Evolutionary conservation across 2,797 vertebrate genomes (phyloP).

Genomic region (Zalophus californianus): DNA sequence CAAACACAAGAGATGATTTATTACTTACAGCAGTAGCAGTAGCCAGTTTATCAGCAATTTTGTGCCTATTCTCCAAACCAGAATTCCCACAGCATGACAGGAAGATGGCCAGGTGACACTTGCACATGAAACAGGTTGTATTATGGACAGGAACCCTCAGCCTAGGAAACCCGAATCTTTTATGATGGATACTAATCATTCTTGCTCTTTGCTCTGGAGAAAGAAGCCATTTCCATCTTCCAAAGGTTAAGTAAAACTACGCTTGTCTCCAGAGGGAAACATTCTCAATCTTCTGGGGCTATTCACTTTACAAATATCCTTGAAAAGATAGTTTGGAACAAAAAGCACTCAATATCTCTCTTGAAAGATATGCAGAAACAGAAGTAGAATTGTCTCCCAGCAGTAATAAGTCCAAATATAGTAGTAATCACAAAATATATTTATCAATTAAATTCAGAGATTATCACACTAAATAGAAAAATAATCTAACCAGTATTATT

Average conservation of each 20-base stretch:
- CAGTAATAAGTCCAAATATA: background rate
- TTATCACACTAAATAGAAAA: background rate
- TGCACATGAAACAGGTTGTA: background rate
- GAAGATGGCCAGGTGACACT: background rate
- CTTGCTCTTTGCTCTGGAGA: background rate
- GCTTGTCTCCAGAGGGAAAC: background rate
- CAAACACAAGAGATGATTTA: background rate
- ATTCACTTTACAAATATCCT: constrained; percentile 19
- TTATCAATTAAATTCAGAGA: background rate
- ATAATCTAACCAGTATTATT: background rate
- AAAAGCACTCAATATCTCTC: background rate
- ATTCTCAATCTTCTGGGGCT: background rate
- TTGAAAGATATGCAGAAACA: background rate
- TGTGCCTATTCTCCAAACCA: background rate
- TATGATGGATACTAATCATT: constrained; percentile 4
- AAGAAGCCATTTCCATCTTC: background rate
- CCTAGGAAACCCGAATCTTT: constrained; percentile 9
- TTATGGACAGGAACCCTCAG: background rate
- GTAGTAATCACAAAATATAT: constrained; percentile 28
- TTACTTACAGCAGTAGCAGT: background rate
- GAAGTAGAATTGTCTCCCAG: background rate
- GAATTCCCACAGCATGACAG: background rate
- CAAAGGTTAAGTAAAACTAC: background rate
- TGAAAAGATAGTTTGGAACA: constrained; percentile 40
- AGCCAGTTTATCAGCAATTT: background rate